Percentiles rank a stretch among this genome's conserved stretches.
Evolutionary conservation across 2,888 invertebrate genomes (phyloP).

Genomic region (Drosophila suboccidentalis): DNA sequence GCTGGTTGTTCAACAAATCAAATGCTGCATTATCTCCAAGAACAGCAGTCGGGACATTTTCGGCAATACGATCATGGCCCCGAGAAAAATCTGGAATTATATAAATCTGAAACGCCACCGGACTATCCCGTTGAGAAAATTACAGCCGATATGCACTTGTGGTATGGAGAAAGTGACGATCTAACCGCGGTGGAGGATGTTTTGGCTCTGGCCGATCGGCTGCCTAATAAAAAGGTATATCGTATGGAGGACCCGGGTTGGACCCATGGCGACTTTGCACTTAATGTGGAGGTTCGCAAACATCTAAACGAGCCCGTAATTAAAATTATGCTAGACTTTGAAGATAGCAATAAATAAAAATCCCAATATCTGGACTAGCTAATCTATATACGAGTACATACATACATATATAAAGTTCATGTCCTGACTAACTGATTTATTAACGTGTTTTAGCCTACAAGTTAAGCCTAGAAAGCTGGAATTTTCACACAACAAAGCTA

Average conservation of each 20-base stretch:
- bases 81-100: constrained; percentile 58
- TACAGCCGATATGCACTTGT: constrained; percentile 63
- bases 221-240: constrained; percentile 66
- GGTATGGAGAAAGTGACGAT: constrained; percentile 75
- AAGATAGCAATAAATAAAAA: constrained; percentile 16
- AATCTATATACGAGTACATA: too few species aligned
- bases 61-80: constrained; percentile 72
- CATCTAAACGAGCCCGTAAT: constrained; percentile 72
- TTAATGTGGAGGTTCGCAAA: constrained; percentile 57
- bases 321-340: constrained; percentile 64
- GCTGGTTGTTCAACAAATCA: constrained; percentile 80
- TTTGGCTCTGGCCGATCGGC: constrained; percentile 40
- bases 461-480: too few species aligned
- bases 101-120: constrained; percentile 66
- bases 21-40: constrained; percentile 78
- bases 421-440: too few species aligned
- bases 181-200: constrained; percentile 78
- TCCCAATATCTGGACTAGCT: neutral
- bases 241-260: constrained; percentile 68
- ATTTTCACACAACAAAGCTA: too few species aligned
- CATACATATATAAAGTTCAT: neutral
- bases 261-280: constrained; percentile 68
- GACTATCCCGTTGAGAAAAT: constrained; percentile 73
- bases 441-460: too few species aligned
- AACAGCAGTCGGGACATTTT: constrained; percentile 71